Base-by-base conservation (phyloP, 1,140 invertebrate species). In the Ooceraea biroi region DNA sequence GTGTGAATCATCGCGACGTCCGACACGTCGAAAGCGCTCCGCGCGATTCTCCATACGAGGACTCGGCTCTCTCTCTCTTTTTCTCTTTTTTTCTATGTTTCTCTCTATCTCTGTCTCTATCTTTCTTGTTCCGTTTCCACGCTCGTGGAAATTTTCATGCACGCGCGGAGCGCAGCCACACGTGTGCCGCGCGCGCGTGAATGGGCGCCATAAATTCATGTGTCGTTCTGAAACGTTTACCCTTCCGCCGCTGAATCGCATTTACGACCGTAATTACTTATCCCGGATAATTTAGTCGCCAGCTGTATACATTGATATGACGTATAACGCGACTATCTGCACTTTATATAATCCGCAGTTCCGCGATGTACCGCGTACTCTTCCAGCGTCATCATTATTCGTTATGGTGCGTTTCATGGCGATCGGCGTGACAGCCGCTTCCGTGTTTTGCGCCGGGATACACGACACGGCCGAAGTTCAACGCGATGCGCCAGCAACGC, bases 231-330 rank as follows among this genome's bases (percentile, higher is more conserved):
- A 69, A 80, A 69, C 76, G 76, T 58, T 80, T 44, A 71, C 65
- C 65, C 65, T 80, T 71, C 76, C 76, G 76, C 50, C 76, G 65
- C 76, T 68, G 65, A 80, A 69, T 80, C 52, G 52, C 76, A 78
- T 78, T 78, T 78, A 78, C 63, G 63, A 78, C 76, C 36, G 30
- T 78, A 78, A 78, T 78, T 78, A 78, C 76, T 78, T 78, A 78
- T 78, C 63, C 48, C 48, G 30, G 76, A 78, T 78, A 78, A 78
- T 78, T 68, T 78, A 78, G 48, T 69, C 76, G 63, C 50, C 50
- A 27, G 65, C 50, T 58, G 65, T 44, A 80, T 58, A 57, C 50
- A 57, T 71, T 57, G 76, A 80, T 57, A 27, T 46, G 30, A 22
- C 22, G 4, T 19, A 11, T 41, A 66, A 11, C 11, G 2, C 17